Base-by-base conservation (phyloP, 2,888 invertebrate genomes). In the Epistrophella euchroma region DNA sequence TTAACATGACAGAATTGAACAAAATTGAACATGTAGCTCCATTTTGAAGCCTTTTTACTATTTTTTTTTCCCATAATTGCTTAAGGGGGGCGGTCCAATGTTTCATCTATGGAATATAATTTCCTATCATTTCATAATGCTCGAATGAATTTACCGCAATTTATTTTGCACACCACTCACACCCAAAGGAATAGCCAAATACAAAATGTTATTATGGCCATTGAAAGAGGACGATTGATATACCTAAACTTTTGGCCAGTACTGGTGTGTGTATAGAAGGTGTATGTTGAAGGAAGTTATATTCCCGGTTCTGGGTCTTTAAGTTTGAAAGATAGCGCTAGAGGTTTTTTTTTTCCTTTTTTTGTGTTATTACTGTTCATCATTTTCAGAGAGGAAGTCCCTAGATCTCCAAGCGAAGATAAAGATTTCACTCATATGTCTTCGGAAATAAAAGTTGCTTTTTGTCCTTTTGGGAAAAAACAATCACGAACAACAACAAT, bases 91-190 rank as follows among this genome's bases (percentile, higher is more conserved):
- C 70, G 50, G 71, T 43, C 50, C 58, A 75, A 80, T 84, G 75
- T 71, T 75, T 84, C 71, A 56, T 75, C 64, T 22, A 60, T 58
- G 45, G 66, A 66, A 72, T 80, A 84, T 84, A 80, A 84, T 84
- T 84, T 84, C 84, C 84, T 80, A 84, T 84, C 75, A 80, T 84
- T 80, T 84, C 84, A 80, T 84, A 84, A 79, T 79, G 75, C 80
- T 84, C 66, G 43, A 58, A 80, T 80, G 70, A 84, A 84, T 80
- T 84, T 80, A 80, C 84, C 84, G 64, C 84, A 84, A 80, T 84
- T 84, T 84, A 84, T 84, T 84, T 80, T 72, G 17, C 50, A 58
- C 70, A 75, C 74, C 74, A 66, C 66, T 66, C 77, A 55, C 37
- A 56, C 47, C 60, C 56, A 10, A 47, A 45, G 28, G 58, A 25